Percentiles rank a stretch among this genome's conserved stretches.
phyloP scores from a whole-genome alignment of 2,797 vertebrate species.

The Chaenodraco wilsoni region DNA sequence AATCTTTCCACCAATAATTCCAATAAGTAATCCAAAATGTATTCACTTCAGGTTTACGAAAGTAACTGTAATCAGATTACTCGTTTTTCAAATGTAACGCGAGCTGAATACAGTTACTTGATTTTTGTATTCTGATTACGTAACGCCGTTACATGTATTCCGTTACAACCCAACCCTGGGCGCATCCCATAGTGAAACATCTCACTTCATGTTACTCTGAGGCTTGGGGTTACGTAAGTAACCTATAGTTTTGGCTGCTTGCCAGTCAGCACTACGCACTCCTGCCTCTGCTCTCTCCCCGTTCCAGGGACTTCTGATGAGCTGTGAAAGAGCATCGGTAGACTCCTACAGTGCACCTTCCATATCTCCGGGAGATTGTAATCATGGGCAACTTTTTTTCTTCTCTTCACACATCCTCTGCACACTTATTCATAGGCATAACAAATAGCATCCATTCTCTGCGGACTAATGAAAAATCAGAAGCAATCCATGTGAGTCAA shows the following conservation, averaged over 20 bases:
- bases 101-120: too few relatives aligned
- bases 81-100: too few relatives aligned
- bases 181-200: too few relatives aligned
- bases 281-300: slow-evolving; percentile 19
- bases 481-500: slow-evolving; percentile 32
- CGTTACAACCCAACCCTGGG: too few relatives aligned
- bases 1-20: too few relatives aligned
- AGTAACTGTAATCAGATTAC: too few relatives aligned
- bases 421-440: slow-evolving; percentile 39
- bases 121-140: too few relatives aligned
- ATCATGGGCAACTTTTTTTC: slow-evolving; percentile 17
- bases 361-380: slow-evolving; percentile 44
- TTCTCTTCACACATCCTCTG: slow-evolving; percentile 13
- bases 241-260: slow-evolving; percentile 39
- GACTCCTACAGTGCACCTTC: slow-evolving; percentile 52
- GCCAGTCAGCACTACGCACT: slow-evolving; percentile 53
- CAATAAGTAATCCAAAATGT: too few relatives aligned
- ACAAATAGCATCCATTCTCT: slow-evolving; percentile 28
- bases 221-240: too few relatives aligned
- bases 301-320: slow-evolving; percentile 51
- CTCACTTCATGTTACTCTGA: too few relatives aligned
- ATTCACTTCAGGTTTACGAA: too few relatives aligned
- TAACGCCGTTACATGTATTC: too few relatives aligned
- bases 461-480: slow-evolving; percentile 40
- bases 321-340: slow-evolving; percentile 52